Evolutionary conservation across 2,888 invertebrate genomes (phyloP).

Genomic region (Plagodis pulveraria): DNA sequence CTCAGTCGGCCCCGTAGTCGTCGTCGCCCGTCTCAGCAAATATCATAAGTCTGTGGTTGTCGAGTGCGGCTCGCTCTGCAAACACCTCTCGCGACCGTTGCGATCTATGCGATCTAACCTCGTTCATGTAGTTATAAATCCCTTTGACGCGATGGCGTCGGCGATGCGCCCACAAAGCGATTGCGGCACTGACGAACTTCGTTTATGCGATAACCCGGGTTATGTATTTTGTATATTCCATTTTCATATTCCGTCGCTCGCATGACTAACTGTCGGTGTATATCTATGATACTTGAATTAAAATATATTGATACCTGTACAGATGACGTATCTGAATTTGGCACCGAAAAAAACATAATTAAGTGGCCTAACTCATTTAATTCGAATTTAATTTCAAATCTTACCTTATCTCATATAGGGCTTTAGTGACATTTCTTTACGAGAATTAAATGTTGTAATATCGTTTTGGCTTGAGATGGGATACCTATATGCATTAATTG

Average conservation of each 20-base stretch:
- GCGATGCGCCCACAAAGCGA: slow-evolving; percentile 44
- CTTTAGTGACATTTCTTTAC: no score
- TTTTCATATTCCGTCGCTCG: slow-evolving; percentile 40
- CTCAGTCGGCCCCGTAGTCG: not conserved
- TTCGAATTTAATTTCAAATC: no score
- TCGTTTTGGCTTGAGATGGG: no score
- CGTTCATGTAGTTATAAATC: slow-evolving; percentile 25
- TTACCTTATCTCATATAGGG: no score
- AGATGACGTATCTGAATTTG: no score
- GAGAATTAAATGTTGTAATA: no score
- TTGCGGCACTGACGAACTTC: slow-evolving; percentile 53
- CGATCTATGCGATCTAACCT: slow-evolving; percentile 46
- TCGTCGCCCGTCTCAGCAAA: slow-evolving; percentile 49
- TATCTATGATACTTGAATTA: no score
- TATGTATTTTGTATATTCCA: slow-evolving; percentile 45
- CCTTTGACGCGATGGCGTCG: slow-evolving; percentile 52
- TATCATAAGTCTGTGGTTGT: slow-evolving; percentile 63
- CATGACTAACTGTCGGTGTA: no score
- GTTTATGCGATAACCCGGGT: slow-evolving; percentile 51
- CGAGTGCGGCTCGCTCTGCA: slow-evolving; percentile 27
- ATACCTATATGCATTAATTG: no score
- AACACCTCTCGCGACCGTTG: slow-evolving; percentile 27
- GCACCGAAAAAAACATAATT: no score
- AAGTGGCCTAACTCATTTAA: no score
- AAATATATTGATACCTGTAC: no score